Evolutionary conservation across 2,888 invertebrate genomes (phyloP), one percentile per base, ranked within the genome.

Genomic region (Aquatica leii): DNA sequence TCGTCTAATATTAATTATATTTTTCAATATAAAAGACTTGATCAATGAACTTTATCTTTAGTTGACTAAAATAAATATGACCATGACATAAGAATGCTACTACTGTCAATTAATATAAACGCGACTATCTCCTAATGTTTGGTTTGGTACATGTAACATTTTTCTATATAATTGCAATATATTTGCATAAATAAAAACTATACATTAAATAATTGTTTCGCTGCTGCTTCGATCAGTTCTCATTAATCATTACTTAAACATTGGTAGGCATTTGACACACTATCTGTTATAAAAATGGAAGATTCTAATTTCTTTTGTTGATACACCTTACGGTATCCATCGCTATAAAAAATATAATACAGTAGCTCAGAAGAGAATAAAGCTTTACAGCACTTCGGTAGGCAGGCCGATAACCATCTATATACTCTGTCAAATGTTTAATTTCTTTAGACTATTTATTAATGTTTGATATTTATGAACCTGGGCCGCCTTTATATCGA

Each of bases 391-490:
- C 71, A 69, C 72, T 71, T 72, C 71, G 75, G 74, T 75, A 74
- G 74, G 76, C 71, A 67, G 69, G 70, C 65, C 69, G 76, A 77
- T 77, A 75, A 75, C 73, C 70, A 78, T 78, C 77, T 76, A 75
- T 76, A 76, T 73, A 71, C 73, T 74, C 76, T 77, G 76, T 78
- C 78, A 77, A 75, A 76, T 76, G 76, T 77, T 78, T 78, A 78
- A 78, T 78, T 78, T 78, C 76, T 74, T 76, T 74, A 66, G 76
- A 76, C 73, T 78, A 78, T 78, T 78, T 78, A 78, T 78, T 77
- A 77, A 76, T 76, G 76, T 74, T 71, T 73, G 70, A 75, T 77
- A 77, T 76, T 76, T 77, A 76, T 75, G 76, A 68, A 67, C 66
- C 59, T 62, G 71, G 69, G 72, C 75, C 74, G 76, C 76, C 76